Conservation (phyloP, 2,888 invertebrate species). For the Chrysolina oricalcia region DNA sequence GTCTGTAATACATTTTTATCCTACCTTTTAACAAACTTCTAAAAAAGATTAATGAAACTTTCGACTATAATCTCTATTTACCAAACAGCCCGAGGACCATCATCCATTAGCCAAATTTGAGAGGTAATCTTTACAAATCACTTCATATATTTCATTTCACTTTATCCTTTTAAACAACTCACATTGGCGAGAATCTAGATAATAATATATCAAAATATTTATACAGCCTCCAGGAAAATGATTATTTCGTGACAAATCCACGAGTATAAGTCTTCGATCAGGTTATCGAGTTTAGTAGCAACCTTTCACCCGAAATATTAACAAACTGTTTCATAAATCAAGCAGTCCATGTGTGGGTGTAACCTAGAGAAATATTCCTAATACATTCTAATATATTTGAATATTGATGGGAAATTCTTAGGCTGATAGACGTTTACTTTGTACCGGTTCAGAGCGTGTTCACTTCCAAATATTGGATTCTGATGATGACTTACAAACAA, state of each 20-base stretch:
- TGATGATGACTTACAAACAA: not conserved
- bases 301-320: slow-evolving; percentile 33
- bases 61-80: not conserved
- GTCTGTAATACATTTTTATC: not conserved
- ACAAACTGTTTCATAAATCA: slow-evolving; percentile 24
- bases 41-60: not conserved
- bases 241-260: slow-evolving; percentile 1
- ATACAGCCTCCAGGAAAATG: not conserved
- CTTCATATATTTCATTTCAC: slow-evolving; percentile 6
- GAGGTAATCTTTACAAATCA: slow-evolving; percentile 13
- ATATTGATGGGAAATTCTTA: slow-evolving; percentile 20
- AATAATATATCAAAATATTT: slow-evolving; percentile 16
- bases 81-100: not conserved
- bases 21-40: not conserved
- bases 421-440: not conserved
- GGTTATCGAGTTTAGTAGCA: not conserved
- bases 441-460: not conserved
- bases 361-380: slow-evolving; percentile 11
- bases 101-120: slow-evolving; percentile 9
- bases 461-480: slow-evolving; percentile 6
- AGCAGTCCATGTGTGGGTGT: slow-evolving; percentile 12
- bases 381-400: slow-evolving; percentile 21
- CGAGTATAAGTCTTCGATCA: not conserved
- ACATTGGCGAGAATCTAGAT: not conserved
- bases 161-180: not conserved